Conservation (phyloP, 1,140 invertebrate genomes). For the Drosophila bocki region DNA sequence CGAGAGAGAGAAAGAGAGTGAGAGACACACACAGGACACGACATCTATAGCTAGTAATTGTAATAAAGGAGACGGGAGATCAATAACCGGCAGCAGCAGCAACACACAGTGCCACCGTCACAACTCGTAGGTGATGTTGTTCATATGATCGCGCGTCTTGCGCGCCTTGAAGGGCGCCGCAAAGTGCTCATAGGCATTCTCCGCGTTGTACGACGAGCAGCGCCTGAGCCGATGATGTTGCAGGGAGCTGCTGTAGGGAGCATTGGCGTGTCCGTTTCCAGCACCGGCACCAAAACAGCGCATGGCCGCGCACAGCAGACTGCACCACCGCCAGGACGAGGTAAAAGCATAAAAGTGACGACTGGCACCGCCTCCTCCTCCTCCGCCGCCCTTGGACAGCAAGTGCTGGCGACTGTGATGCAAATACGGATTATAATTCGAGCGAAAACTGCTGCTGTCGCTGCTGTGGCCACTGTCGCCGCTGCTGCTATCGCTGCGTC, state of each 20-base stretch:
- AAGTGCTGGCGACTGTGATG: slow-evolving; percentile 81
- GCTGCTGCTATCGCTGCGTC: slow-evolving; percentile 72
- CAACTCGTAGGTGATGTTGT: slow-evolving; percentile 85
- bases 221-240: slow-evolving; percentile 70
- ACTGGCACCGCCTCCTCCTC: slow-evolving; percentile 13
- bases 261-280: slow-evolving; percentile 62
- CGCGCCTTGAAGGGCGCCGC: slow-evolving; percentile 78
- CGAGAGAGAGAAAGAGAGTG: slow-evolving; percentile 50
- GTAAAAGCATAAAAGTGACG: slow-evolving; percentile 76
- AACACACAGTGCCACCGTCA: slow-evolving; percentile 73
- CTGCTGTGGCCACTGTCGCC: slow-evolving; percentile 75
- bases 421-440: slow-evolving; percentile 81
- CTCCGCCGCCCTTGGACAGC: slow-evolving; percentile 58
- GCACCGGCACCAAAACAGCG: slow-evolving; percentile 79
- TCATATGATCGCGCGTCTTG: slow-evolving; percentile 82
- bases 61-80: slow-evolving; percentile 80
- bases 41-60: slow-evolving; percentile 75
- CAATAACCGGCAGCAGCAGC: slow-evolving; percentile 67
- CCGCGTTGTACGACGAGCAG: slow-evolving; percentile 77
- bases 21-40: slow-evolving; percentile 61
- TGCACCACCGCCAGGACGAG: slow-evolving; percentile 84
- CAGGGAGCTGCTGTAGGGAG: slow-evolving; percentile 74
- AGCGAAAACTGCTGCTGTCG: slow-evolving; percentile 77
- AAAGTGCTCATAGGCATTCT: slow-evolving; percentile 80
- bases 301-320: slow-evolving; percentile 81